Evolutionary conservation across 2,888 invertebrate genomes (phyloP), one percentile per base, ranked within the genome.

Genomic region (Apotomis turbidana): DNA sequence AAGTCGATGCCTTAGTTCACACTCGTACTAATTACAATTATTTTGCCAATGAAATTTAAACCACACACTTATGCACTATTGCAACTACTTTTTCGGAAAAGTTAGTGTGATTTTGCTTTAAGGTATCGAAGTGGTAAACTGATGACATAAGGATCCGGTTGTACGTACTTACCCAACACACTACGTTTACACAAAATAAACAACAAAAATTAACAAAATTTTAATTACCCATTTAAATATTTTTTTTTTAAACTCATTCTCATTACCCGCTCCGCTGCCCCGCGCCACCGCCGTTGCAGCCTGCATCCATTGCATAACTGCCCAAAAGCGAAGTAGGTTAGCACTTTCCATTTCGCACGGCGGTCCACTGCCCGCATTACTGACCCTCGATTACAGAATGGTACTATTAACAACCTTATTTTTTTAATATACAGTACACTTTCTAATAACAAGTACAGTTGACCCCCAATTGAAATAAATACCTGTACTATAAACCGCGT

Each of bases 301-400:
- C 68, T 74, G 74, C 75, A 63, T 62, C 61, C 52, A 70, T 88
- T 86, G 82, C 85, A 78, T 82, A 88, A 90, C 74, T 70, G 76
- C 77, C 86, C 84, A 84, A 89, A 87, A 86, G 78, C 80, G 81
- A 89, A 82, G 89, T 83, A 85, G 85, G 81, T 85, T 80, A 83
- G 84, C 82, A 89, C 90, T 90, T 89, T 89, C 92, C 85, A 85
- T 89, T 89, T 89, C 87, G 86, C 84, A 78, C 78, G 74, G 73
- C 78, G 77, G 73, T 78, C 78, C 74, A 78, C 76, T 80, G 80
- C 79, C 78, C 80, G 81, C 81, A 78, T 79, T 82, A 76, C 77
- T 80, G 79, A 77, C 78, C 79, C 78, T 76, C 74, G 71, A 75
- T 76, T 64, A 68, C 68, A 12, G 2, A 60, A 44, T 27, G 59